Evolutionary conservation across 2,888 invertebrate genomes (phyloP), one percentile per base, ranked within the genome.

Genomic region (Taphrorychus bicolor): DNA sequence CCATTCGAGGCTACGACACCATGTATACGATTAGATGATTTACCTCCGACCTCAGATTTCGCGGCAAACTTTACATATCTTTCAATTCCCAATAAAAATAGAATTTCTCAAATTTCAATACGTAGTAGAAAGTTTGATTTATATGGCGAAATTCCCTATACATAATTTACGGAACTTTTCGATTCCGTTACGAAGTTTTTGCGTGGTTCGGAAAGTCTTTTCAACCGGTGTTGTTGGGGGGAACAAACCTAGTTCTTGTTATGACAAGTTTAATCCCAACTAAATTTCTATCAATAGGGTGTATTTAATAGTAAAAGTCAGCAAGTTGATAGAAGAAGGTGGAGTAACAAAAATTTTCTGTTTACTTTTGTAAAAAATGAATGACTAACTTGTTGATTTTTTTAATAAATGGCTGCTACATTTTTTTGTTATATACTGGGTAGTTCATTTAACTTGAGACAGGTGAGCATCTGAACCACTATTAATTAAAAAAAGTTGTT

Each of bases 21-120:
- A 49, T 24, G 60, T 57, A 60, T 69, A 69, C 60, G 45, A 51
- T 59, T 52, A 64, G 65, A 69, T 65, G 65, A 65, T 69, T 69
- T 65, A 64, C 61, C 66, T 65, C 61, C 69, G 61, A 40, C 53
- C 58, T 45, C 65, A 69, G 61, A 59, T 57, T 48, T 24, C 52
- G 48, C 51, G 4, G 19, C 49, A 65, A 69, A 69, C 60, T 69
- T 65, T 65, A 65, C 65, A 65, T 69, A 69, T 70, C 70, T 69
- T 72, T 71, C 68, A 70, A 70, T 73, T 74, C 70, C 59, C 70
- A 70, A 70, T 71, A 70, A 66, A 72, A 71, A 73, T 69, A 64
- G 72, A 71, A 73, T 72, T 71, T 61, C 70, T 73, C 63, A 72
- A 65, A 73, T 70, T 67, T 71, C 71, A 69, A 71, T 73, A 65